Evolutionary conservation across 2,797 vertebrate species (phyloP), one percentile per base, ranked within the genome.

Genomic region (Diplodus puntazzo): DNA sequence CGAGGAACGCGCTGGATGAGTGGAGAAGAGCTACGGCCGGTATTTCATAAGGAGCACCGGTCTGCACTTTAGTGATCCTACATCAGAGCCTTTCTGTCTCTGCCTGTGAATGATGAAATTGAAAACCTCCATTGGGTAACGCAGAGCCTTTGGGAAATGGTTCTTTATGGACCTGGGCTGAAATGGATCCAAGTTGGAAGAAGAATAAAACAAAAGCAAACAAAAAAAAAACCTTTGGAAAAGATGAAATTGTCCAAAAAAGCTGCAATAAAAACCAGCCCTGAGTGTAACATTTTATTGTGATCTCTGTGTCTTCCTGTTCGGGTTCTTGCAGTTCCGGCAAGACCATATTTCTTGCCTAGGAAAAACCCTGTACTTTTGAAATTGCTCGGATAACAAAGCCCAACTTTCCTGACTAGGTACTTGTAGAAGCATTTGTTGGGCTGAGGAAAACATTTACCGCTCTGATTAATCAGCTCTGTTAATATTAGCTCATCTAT

Each of bases 91-190:
- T 65, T 77, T 82, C 75, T 77, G 61, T 77, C 64, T 71, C 71
- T 30, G 48, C 46, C 60, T 73, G 64, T 58, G 75, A 67, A 69
- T 80, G 84, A 80, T 82, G 79, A 87, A 89, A 91, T 57, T 74
- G 84, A 82, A 89, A 83, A 87, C 83, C 12, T 34, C 68, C 83
- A 77, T 75, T 74, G 73, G 62, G 83, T 65, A 82, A 86, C 82
- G 77, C 79, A 74, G 82, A 88, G 76, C 73, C 77, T 30, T 63
- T 90, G 88, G 81, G 75, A 84, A 89, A 87, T 86, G 77, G 77
- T 64, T 85, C 78, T 89, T 86, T 83, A 66, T 73, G 66, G 20
- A 80, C 61, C 30, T 45, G 54, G 70, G 45, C 78, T 82, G 66
- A 80, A 80, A 75, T 62, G 48, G 42, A 46, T 61, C 27, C 30